phyloP scores from a whole-genome alignment of 2,113 vertebrate genomes.

The Orthochromis malagaraziensis region DNA sequence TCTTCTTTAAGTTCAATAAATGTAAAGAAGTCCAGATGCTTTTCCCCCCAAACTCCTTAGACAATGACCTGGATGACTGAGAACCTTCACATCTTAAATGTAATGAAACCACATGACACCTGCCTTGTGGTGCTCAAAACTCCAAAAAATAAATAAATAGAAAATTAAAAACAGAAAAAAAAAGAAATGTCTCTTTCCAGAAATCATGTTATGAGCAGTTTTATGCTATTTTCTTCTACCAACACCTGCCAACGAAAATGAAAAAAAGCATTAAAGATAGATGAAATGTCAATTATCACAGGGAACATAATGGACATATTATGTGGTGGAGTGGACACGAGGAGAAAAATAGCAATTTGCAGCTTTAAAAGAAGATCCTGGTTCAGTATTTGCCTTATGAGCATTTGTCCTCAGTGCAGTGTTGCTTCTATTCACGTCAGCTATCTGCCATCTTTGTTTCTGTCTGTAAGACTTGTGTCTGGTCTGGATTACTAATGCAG shows the following conservation, averaged over 20 bases:
- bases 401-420: background rate
- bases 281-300: accelerated
- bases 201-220: background rate
- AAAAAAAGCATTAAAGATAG: background rate
- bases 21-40: background rate
- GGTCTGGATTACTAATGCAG: background rate
- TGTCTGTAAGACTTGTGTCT: background rate
- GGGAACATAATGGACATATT: background rate
- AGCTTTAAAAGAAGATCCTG: background rate
- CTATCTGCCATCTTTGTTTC: background rate
- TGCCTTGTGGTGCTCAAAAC: background rate
- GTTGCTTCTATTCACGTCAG: background rate
- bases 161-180: background rate
- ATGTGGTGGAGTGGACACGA: background rate
- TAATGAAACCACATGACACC: background rate
- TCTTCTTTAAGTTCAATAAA: background rate
- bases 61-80: background rate
- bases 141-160: background rate
- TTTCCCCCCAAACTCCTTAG: background rate
- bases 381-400: background rate
- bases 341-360: background rate
- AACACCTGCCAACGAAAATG: accelerated
- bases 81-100: background rate
- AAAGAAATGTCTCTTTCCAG: accelerated
- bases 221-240: background rate